Evolutionary conservation across 2,888 invertebrate genomes (phyloP).

Genomic region (Hymenopus coronatus): DNA sequence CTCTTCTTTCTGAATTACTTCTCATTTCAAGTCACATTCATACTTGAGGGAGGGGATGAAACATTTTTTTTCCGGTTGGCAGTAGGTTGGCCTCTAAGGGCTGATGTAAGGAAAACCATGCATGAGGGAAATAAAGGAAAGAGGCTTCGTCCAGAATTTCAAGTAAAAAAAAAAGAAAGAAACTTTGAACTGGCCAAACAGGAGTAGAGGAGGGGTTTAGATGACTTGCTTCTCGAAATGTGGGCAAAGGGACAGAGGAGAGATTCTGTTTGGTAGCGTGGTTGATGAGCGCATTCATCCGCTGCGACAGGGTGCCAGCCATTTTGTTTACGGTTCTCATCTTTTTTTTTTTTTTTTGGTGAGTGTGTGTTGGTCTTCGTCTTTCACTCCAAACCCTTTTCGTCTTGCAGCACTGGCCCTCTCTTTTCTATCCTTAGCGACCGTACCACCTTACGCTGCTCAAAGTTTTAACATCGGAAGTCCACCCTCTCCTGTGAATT

Average conservation of each 20-base stretch:
- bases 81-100: not conserved
- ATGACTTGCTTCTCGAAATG: not conserved
- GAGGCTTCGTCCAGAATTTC: conserved; percentile 24
- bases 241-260: not conserved
- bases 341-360: not conserved
- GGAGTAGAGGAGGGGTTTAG: not conserved
- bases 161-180: conserved; percentile 13
- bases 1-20: conserved; percentile 28
- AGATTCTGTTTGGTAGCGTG: not conserved
- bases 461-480: not conserved
- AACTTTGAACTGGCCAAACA: conserved; percentile 29
- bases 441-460: not conserved
- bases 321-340: conserved; percentile 32
- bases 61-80: not conserved
- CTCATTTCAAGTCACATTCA: conserved; percentile 32
- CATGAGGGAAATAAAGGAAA: conserved; percentile 19
- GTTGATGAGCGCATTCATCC: conserved; percentile 34
- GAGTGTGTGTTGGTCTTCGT: not conserved
- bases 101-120: conserved; percentile 11
- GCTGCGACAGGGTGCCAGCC: conserved; percentile 31
- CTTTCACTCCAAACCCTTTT: not conserved
- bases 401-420: not conserved
- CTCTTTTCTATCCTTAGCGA: not conserved
- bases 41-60: conserved; percentile 11
- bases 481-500: conserved; percentile 4